These are phyloP conservation scores for Pseudomyrmex dendroicus DNA, from an alignment of 1,140 invertebrate genomes.

Conservation along the genomic window DNA sequence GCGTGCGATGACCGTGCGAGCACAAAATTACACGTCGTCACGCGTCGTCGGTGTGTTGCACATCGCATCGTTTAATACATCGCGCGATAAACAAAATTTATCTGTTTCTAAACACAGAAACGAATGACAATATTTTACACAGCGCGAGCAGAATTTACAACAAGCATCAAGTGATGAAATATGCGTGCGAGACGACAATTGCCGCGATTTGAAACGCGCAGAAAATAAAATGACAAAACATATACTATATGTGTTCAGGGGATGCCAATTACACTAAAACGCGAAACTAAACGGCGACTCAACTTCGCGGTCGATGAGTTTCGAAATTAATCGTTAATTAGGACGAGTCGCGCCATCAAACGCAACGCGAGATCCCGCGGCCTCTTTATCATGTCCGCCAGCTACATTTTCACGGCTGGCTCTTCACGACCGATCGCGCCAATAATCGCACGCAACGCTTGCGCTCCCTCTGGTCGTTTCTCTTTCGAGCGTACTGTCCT, in stretches of 20 bases:
- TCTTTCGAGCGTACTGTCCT: slow-evolving; percentile 26
- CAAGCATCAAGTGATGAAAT: too few species aligned
- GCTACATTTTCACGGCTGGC: slow-evolving; percentile 46
- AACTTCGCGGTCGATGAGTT: slow-evolving; percentile 34
- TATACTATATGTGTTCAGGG: too few species aligned
- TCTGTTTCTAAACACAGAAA: background rate
- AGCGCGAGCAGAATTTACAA: too few species aligned
- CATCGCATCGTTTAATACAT: background rate
- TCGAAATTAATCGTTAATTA: slow-evolving; percentile 59
- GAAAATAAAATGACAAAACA: too few species aligned
- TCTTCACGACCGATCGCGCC: slow-evolving; percentile 49
- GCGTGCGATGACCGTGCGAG: background rate
- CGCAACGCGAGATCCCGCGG: slow-evolving; percentile 29
- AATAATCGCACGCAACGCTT: slow-evolving; percentile 60
- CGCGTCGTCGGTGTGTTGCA: background rate
- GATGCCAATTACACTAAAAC: too few species aligned
- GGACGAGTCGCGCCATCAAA: slow-evolving; percentile 32
- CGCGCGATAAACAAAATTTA: background rate
- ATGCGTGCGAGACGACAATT: too few species aligned
- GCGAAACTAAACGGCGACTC: background rate
- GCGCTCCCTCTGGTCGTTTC: slow-evolving; percentile 6
- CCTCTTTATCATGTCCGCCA: slow-evolving; percentile 57
- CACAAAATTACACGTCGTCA: background rate
- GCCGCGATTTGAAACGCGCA: too few species aligned
- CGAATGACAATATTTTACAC: background rate